phyloP scores from a whole-genome alignment of 2,113 vertebrate species.

The Microtus oregoni region DNA sequence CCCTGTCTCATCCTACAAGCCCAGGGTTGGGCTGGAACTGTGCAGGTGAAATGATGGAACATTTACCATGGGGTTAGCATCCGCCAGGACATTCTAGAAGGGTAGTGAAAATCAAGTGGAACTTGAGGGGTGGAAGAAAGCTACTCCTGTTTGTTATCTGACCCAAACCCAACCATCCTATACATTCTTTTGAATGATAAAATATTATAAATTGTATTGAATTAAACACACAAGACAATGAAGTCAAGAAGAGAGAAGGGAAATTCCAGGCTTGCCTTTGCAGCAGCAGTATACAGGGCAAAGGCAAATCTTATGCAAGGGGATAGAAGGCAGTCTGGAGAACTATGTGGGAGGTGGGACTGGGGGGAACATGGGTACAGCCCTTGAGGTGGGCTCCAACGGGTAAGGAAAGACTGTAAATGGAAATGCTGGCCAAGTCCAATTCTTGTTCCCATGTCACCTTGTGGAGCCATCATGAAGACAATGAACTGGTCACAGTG shows the following conservation, averaged over 20 bases:
- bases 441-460: background rate
- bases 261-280: background rate
- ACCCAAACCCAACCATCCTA: background rate
- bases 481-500: accelerated
- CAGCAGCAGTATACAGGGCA: accelerated
- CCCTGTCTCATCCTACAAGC: background rate
- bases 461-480: background rate
- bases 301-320: background rate
- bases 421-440: background rate
- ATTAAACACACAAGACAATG: background rate
- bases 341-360: background rate
- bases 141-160: accelerated
- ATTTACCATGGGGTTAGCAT: accelerated
- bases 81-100: background rate
- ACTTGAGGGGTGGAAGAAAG: background rate
- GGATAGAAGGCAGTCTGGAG: background rate
- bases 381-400: background rate
- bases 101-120: background rate
- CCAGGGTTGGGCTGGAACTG: background rate
- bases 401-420: background rate
- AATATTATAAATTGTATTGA: too few species aligned
- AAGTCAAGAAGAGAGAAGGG: background rate
- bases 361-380: background rate
- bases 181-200: accelerated
- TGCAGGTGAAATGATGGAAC: accelerated